A percentile compares a stretch with the other conserved stretches of the same genome.
These are phyloP conservation scores for Lysandra bellargus DNA, from an alignment of 2,888 invertebrate genomes.

Conservation along the genomic window DNA sequence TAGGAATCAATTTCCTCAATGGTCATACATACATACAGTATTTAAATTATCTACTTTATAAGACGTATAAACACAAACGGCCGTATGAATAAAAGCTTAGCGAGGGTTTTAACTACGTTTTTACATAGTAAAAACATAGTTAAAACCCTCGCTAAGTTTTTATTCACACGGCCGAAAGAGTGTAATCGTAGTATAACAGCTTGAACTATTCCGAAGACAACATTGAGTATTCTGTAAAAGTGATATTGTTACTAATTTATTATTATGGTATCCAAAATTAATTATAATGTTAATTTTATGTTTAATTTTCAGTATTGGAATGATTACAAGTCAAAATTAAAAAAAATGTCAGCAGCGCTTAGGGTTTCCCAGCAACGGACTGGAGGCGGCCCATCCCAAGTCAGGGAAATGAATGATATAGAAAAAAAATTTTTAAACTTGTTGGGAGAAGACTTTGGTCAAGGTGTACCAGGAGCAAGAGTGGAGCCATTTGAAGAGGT, in stretches of 20 bases:
- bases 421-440: slow-evolving; percentile 32
- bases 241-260: neutral
- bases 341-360: neutral
- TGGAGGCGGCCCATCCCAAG: neutral
- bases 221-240: neutral
- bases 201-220: neutral
- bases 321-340: slow-evolving; percentile 22
- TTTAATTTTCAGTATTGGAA: slow-evolving; percentile 27
- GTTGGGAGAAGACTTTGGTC: slow-evolving; percentile 20
- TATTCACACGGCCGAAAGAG: no score
- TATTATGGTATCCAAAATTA: neutral
- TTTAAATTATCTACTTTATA: neutral
- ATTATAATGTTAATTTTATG: neutral
- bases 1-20: no score
- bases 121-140: no score
- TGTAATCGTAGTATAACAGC: no score
- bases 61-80: no score
- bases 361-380: neutral
- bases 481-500: slow-evolving; percentile 3
- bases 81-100: no score
- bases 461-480: slow-evolving; percentile 9
- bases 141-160: no score
- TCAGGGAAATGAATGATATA: slow-evolving; percentile 9
- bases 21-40: neutral
- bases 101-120: no score